Evolutionary conservation across 2,113 vertebrate genomes (phyloP).

Genomic region (Phaetusa simplex): DNA sequence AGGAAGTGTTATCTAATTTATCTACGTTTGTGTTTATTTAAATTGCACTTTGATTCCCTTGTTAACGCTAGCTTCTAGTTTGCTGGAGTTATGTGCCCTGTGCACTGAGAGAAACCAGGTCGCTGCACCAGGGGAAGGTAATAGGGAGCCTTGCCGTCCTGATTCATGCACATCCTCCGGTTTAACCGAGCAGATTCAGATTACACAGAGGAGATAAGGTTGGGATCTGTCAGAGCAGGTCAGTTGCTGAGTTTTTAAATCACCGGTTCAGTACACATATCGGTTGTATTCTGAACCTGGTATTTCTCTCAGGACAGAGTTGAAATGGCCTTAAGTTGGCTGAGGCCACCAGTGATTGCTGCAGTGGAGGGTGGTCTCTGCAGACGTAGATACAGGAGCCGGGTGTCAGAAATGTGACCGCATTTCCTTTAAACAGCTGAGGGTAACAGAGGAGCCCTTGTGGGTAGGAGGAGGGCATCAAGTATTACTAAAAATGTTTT

Average conservation of each 20-base stretch:
- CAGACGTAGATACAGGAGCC: background rate
- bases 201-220: background rate
- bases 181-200: constrained; percentile 20
- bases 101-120: background rate
- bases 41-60: background rate
- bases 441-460: accelerated
- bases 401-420: background rate
- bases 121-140: background rate
- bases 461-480: background rate
- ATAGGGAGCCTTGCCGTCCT: background rate
- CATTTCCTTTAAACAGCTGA: background rate
- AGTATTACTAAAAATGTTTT: background rate
- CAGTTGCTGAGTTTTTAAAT: background rate
- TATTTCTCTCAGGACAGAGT: background rate
- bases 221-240: constrained; percentile 21
- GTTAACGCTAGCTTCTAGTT: background rate
- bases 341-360: background rate
- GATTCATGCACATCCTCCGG: constrained; percentile 7
- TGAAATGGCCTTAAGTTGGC: accelerated
- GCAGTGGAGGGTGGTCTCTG: background rate
- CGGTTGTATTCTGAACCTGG: background rate
- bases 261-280: background rate
- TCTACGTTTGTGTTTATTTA: background rate
- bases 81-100: background rate
- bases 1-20: background rate